Evolutionary conservation across 2,113 vertebrate species (phyloP).

Genomic region (Chloropsis cyanopogon): DNA sequence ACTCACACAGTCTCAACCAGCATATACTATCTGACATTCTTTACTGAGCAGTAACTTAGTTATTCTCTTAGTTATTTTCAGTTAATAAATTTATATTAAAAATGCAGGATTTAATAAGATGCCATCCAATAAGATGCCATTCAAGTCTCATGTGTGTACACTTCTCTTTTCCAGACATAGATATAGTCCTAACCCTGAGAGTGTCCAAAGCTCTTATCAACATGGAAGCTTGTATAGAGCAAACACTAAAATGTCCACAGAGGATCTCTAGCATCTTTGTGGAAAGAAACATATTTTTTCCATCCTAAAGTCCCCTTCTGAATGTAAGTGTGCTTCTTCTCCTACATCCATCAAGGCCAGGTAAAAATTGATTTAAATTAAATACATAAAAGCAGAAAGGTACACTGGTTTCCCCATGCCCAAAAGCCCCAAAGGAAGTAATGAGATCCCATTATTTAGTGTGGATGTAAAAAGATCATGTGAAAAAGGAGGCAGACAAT

Average conservation of each 20-base stretch:
- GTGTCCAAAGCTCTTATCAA: background rate
- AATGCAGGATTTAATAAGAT: background rate
- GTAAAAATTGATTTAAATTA: background rate
- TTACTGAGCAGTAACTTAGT: background rate
- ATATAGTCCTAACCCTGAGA: background rate
- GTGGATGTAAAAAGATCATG: background rate
- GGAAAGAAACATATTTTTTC: background rate
- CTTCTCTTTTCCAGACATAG: background rate
- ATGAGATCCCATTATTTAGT: background rate
- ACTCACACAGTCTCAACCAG: background rate
- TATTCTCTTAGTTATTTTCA: background rate
- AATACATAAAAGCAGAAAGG: background rate
- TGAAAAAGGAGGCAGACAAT: background rate
- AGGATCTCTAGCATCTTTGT: background rate
- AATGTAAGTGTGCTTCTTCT: background rate
- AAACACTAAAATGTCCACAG: background rate
- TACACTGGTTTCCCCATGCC: background rate
- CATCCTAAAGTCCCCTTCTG: background rate
- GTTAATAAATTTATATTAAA: background rate
- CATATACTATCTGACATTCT: background rate
- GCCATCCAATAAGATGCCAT: background rate
- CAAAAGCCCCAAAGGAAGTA: background rate
- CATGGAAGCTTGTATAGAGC: background rate
- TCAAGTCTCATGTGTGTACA: background rate
- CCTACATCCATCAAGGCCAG: background rate